Conservation (phyloP, 2,113 vertebrate species). For the Aleadryas rufinucha region DNA sequence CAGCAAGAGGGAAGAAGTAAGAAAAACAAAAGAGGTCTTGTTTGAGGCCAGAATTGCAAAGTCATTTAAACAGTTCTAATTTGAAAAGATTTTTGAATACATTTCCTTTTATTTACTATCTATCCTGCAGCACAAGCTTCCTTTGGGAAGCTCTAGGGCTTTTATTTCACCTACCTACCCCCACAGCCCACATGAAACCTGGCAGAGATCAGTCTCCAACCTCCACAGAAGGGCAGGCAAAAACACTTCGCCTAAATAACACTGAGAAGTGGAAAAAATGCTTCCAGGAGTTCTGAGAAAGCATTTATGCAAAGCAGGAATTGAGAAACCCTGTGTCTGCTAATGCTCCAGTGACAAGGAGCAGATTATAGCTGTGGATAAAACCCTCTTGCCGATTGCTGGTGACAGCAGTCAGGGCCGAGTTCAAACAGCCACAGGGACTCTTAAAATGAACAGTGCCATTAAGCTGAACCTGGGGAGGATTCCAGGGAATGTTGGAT, state of each 20-base stretch:
- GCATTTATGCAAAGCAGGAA: not conserved
- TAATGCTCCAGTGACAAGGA: not conserved
- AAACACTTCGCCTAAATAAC: not conserved
- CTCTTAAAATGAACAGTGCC: not conserved
- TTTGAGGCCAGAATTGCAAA: not conserved
- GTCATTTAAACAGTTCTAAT: not conserved
- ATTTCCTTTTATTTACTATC: not conserved
- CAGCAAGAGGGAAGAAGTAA: not conserved
- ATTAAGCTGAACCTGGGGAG: not conserved
- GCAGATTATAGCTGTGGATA: not conserved
- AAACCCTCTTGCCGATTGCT: not conserved
- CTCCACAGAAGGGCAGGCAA: not conserved
- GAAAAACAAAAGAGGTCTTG: not conserved
- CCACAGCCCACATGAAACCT: not conserved
- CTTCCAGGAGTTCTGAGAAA: conserved; percentile 1
- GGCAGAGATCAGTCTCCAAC: not conserved
- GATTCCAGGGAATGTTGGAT: not conserved
- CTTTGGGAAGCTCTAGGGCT: not conserved
- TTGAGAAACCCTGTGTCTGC: not conserved
- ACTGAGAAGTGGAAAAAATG: not conserved
- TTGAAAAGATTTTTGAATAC: not conserved
- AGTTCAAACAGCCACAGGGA: not conserved
- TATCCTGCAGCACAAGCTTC: not conserved
- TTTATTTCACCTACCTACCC: not conserved
- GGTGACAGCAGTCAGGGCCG: not conserved